Conservation (phyloP, 1,140 invertebrate species). For the Cheumatopsyche charites region DNA sequence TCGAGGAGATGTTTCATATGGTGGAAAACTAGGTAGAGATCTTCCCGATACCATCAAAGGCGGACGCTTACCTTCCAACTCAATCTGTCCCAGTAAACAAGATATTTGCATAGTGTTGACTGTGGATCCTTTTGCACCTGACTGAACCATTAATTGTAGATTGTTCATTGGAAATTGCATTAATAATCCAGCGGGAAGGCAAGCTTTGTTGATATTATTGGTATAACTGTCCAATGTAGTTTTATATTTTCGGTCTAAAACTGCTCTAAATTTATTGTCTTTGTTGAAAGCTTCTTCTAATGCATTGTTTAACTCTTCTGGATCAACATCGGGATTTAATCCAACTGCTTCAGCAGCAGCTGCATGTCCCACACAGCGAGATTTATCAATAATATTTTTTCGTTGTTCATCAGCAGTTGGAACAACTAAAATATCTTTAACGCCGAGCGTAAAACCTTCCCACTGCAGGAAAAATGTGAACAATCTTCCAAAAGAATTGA, state of each 20-base stretch:
- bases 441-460: slow-evolving; percentile 93
- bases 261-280: slow-evolving; percentile 78
- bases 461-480: slow-evolving; percentile 91
- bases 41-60: slow-evolving; percentile 93
- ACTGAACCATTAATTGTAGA: slow-evolving; percentile 96
- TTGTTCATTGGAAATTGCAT: slow-evolving; percentile 93
- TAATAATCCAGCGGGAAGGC: slow-evolving; percentile 81
- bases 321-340: slow-evolving; percentile 64
- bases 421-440: slow-evolving; percentile 91
- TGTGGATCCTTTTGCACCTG: slow-evolving; percentile 96
- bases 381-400: slow-evolving; percentile 71
- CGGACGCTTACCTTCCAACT: slow-evolving; percentile 96
- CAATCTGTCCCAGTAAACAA: slow-evolving; percentile 95
- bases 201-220: slow-evolving; percentile 87
- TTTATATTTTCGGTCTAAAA: slow-evolving; percentile 88
- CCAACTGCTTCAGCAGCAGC: slow-evolving; percentile 77
- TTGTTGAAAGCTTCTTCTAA: slow-evolving; percentile 74
- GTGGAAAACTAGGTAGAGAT: slow-evolving; percentile 90
- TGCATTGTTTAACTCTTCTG: slow-evolving; percentile 66
- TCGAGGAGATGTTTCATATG: slow-evolving; percentile 88
- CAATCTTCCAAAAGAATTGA: slow-evolving; percentile 90
- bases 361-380: slow-evolving; percentile 67
- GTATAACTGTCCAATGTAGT: slow-evolving; percentile 79
- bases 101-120: slow-evolving; percentile 99
- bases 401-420: slow-evolving; percentile 74